Evolutionary conservation across 1,140 invertebrate species (phyloP).

Genomic region (Drosophila neocordata): DNA sequence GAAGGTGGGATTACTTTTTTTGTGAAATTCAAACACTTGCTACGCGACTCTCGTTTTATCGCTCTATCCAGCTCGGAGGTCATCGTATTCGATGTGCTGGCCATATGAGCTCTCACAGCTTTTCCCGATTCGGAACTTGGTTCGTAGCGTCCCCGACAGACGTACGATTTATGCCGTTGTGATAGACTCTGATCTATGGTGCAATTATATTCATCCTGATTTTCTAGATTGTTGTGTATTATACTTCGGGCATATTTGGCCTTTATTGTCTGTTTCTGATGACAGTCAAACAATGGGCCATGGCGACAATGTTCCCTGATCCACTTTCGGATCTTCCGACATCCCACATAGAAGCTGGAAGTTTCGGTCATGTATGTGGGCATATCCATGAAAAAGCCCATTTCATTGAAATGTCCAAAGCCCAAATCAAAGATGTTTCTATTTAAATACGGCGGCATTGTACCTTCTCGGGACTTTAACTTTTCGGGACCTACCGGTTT

Average conservation of each 20-base stretch:
- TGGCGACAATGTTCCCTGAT: conserved; percentile 54
- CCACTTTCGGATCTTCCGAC: conserved; percentile 43
- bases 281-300: conserved; percentile 23
- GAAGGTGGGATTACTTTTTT: neutral
- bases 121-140: conserved; percentile 14
- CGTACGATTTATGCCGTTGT: neutral
- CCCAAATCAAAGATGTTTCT: conserved; percentile 57
- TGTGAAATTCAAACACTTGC: neutral
- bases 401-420: conserved; percentile 33
- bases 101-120: conserved; percentile 15
- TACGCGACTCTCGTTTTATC: neutral
- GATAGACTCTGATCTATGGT: rapidly evolving
- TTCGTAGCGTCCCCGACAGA: conserved; percentile 10
- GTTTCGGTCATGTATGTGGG: neutral
- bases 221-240: conserved; percentile 42
- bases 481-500: conserved; percentile 31
- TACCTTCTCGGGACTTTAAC: conserved; percentile 17
- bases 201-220: neutral
- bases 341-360: conserved; percentile 35
- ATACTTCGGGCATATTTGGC: conserved; percentile 41
- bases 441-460: neutral
- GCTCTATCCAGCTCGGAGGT: conserved; percentile 16
- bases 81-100: conserved; percentile 16
- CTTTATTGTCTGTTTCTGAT: conserved; percentile 13
- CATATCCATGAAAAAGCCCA: conserved; percentile 22